phyloP scores from a whole-genome alignment of 2,797 vertebrate species.

The Notoglanidium macrostoma region DNA sequence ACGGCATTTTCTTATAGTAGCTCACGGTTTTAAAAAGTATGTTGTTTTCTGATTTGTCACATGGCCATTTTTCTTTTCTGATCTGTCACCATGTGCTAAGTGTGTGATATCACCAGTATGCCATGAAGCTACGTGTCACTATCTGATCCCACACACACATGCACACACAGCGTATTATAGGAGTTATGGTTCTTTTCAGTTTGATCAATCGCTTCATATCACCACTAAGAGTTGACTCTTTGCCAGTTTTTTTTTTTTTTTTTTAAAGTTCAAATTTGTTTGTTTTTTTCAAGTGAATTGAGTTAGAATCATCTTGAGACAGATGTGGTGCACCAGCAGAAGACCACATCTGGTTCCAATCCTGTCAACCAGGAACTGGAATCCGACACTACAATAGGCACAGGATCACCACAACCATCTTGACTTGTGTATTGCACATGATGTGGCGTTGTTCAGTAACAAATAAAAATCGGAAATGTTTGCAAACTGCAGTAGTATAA shows the following conservation, averaged over 20 bases:
- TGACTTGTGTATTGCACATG: background rate
- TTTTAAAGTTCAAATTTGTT: background rate
- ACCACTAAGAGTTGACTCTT: background rate
- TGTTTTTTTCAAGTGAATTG: background rate
- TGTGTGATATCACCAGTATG: background rate
- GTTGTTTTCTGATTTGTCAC: background rate
- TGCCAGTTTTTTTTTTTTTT: background rate
- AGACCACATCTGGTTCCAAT: too few relatives aligned
- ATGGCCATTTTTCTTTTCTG: background rate
- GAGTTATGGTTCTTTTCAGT: background rate
- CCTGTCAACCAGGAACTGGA: background rate
- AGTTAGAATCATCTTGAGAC: background rate
- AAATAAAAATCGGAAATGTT: background rate
- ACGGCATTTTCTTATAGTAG: background rate
- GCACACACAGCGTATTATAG: background rate
- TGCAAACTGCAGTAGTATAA: too few relatives aligned
- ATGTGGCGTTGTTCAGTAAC: background rate
- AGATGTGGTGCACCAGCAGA: too few relatives aligned
- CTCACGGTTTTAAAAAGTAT: background rate
- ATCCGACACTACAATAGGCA: background rate
- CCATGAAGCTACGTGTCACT: constrained; percentile 10
- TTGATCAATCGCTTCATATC: background rate
- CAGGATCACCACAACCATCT: background rate
- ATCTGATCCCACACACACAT: constrained; percentile 13
- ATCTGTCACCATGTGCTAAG: constrained; percentile 9